A percentile compares a stretch with the other conserved stretches of the same genome.
Evolutionary conservation across 2,888 invertebrate genomes (phyloP).

Genomic region (Melanchra persicariae): DNA sequence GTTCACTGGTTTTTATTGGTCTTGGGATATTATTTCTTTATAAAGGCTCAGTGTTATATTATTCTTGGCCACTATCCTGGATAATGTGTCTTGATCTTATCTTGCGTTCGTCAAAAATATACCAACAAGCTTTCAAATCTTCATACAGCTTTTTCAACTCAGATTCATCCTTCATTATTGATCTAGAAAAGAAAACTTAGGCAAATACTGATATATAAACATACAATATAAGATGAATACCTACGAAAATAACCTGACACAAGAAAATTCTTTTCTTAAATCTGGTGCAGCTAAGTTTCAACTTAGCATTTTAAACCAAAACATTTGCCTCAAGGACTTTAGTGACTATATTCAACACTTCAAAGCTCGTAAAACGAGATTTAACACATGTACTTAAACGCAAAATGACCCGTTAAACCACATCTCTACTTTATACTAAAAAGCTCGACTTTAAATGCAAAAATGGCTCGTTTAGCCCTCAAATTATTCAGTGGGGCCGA

Average conservation of each 20-base stretch:
- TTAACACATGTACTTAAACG: slow-evolving; percentile 60
- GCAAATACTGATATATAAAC: no score
- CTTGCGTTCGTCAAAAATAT: not conserved
- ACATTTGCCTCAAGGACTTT: slow-evolving; percentile 10
- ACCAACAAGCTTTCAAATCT: no score
- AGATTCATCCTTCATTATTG: not conserved
- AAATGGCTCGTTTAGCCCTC: slow-evolving; percentile 36
- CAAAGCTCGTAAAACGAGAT: slow-evolving; percentile 58
- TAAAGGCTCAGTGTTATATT: not conserved
- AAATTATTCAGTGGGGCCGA: slow-evolving; percentile 38
- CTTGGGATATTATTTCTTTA: slow-evolving; percentile 9
- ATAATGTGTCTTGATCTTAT: not conserved
- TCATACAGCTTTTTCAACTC: not conserved
- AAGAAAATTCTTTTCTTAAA: not conserved
- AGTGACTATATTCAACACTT: slow-evolving; percentile 30
- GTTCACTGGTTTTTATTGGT: slow-evolving; percentile 13
- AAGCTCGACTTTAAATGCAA: slow-evolving; percentile 52
- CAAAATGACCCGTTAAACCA: slow-evolving; percentile 39
- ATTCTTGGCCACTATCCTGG: not conserved
- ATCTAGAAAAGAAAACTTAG: not conserved
- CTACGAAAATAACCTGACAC: not conserved
- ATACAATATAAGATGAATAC: not conserved
- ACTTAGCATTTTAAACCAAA: not conserved
- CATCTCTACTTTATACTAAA: slow-evolving; percentile 35
- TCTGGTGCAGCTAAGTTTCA: not conserved